A percentile compares a stretch with the other conserved stretches of the same genome.
Evolutionary conservation across 2,888 invertebrate genomes (phyloP).

Genomic region (Xylocampa areola): DNA sequence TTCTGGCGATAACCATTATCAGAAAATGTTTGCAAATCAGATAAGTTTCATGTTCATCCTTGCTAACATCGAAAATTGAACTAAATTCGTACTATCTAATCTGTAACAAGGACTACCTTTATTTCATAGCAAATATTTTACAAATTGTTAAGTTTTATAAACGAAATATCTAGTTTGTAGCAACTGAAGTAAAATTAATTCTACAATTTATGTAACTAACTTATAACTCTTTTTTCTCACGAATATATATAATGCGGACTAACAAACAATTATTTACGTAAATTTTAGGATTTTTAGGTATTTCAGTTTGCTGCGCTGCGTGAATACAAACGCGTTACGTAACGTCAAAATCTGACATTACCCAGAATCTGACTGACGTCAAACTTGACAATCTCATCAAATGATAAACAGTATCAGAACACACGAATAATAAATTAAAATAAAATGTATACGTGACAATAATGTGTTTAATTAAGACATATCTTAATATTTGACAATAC

Average conservation of each 20-base stretch:
- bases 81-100: conserved; percentile 24
- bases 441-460: conserved; percentile 41
- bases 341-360: conserved; percentile 14
- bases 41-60: conserved; percentile 9
- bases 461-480: conserved; percentile 53
- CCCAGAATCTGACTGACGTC: neutral
- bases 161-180: too few species aligned
- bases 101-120: conserved; percentile 25
- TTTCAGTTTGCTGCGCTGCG: too few species aligned
- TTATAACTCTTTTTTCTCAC: too few species aligned
- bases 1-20: conserved; percentile 25
- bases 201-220: too few species aligned
- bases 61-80: conserved; percentile 4
- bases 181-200: too few species aligned
- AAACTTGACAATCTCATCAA: neutral
- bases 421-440: conserved; percentile 56
- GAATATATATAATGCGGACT: too few species aligned
- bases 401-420: conserved; percentile 18
- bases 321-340: too few species aligned
- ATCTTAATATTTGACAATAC: conserved; percentile 51
- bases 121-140: neutral
- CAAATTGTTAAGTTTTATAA: too few species aligned
- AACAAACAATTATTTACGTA: too few species aligned
- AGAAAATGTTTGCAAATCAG: conserved; percentile 20
- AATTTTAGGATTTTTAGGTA: too few species aligned